Conservation (phyloP, 2,888 invertebrate species). For the Leucoma salicis region DNA sequence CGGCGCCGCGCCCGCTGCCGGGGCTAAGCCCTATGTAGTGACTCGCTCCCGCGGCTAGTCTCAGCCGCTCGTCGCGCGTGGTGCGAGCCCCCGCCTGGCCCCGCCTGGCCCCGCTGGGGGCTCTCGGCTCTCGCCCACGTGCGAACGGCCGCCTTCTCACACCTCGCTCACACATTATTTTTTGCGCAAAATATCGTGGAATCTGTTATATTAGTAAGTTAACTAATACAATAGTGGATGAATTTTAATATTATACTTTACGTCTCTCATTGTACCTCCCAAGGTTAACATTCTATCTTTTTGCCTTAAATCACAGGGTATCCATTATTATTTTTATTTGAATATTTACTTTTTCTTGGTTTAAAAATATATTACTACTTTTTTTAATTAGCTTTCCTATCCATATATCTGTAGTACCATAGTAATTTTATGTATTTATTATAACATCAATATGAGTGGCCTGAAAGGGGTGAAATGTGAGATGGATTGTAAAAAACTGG, state of each 20-base stretch:
- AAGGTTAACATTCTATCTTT: conserved; percentile 22
- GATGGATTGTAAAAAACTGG: conserved; percentile 23
- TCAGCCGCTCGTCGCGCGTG: conserved; percentile 71
- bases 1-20: conserved; percentile 54
- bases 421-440: conserved; percentile 16
- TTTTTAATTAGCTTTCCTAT: conserved; percentile 12
- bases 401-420: conserved; percentile 14
- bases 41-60: conserved; percentile 69
- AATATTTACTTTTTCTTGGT: conserved; percentile 2
- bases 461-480: conserved; percentile 36
- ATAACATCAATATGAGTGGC: conserved; percentile 22
- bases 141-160: conserved; percentile 50
- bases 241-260: conserved; percentile 32
- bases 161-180: conserved; percentile 56
- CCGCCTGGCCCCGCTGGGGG: conserved; percentile 33
- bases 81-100: conserved; percentile 35
- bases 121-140: conserved; percentile 52
- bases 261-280: conserved; percentile 37
- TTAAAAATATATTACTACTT: conserved; percentile 9
- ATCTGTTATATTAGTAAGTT: conserved; percentile 64
- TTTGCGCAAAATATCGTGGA: conserved; percentile 52
- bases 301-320: conserved; percentile 13
- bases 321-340: conserved; percentile 1
- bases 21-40: conserved; percentile 67
- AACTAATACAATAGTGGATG: conserved; percentile 48